These are phyloP conservation scores for Tetraodon nigroviridis DNA, from an alignment of 2,113 vertebrate genomes.

Conservation along the genomic window DNA sequence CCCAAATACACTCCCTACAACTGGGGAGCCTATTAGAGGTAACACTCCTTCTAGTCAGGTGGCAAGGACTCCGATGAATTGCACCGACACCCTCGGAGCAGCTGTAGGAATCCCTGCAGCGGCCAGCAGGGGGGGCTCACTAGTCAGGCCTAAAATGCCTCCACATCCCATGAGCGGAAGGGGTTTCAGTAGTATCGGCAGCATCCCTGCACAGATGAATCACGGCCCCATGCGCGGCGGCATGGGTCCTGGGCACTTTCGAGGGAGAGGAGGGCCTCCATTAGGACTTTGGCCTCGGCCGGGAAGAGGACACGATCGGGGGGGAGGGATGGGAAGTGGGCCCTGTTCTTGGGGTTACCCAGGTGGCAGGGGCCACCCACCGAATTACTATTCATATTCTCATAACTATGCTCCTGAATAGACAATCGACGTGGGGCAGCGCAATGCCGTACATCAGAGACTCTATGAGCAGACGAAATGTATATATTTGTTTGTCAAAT, in stretches of 20 bases:
- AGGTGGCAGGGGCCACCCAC: constrained; percentile 57
- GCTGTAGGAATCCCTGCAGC: constrained; percentile 37
- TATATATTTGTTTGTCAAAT: constrained; percentile 75
- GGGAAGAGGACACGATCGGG: constrained; percentile 62
- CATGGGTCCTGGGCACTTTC: constrained; percentile 60
- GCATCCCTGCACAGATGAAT: constrained; percentile 58
- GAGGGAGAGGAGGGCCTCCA: constrained; percentile 65
- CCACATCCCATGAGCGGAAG: constrained; percentile 41
- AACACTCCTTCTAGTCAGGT: constrained; percentile 54
- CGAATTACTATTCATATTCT: constrained; percentile 70
- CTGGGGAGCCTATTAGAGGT: constrained; percentile 38
- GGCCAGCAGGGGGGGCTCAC: constrained; percentile 55
- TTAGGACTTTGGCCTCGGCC: constrained; percentile 64
- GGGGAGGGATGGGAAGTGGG: constrained; percentile 51
- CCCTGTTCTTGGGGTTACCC: constrained; percentile 71
- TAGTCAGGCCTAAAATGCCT: constrained; percentile 57
- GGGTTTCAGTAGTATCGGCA: constrained; percentile 58
- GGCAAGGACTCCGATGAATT: constrained; percentile 65
- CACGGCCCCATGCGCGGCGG: constrained; percentile 54
- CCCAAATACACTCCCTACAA: constrained; percentile 26
- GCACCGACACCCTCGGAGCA: constrained; percentile 48
- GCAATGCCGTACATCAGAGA: constrained; percentile 55
- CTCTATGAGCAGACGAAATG: constrained; percentile 70
- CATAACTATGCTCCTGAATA: constrained; percentile 68
- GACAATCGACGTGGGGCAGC: constrained; percentile 61